Percentiles rank a stretch among this genome's conserved stretches.
phyloP scores from a whole-genome alignment of 2,888 invertebrate species.

The Auanema sp. region DNA sequence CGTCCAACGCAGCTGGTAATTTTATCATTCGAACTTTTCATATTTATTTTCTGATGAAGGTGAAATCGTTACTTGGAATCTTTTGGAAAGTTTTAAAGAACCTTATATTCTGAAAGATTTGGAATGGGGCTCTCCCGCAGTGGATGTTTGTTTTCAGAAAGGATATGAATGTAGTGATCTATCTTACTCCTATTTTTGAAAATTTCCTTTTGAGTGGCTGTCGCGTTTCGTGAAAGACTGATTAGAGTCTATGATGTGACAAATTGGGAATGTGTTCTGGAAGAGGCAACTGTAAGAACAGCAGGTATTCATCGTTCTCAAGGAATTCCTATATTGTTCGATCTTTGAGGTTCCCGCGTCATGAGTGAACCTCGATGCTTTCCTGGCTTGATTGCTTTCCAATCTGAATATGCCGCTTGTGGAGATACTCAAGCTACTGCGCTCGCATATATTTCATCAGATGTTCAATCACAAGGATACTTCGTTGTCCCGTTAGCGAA shows the following conservation, averaged over 20 bases:
- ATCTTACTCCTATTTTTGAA: background rate
- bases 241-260: slow-evolving; percentile 25
- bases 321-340: background rate
- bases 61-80: slow-evolving; percentile 25
- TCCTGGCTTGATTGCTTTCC: slow-evolving; percentile 29
- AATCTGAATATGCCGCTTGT: slow-evolving; percentile 26
- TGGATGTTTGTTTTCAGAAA: slow-evolving; percentile 25
- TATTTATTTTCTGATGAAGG: slow-evolving; percentile 14
- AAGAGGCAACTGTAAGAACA: slow-evolving; percentile 29
- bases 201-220: slow-evolving; percentile 14
- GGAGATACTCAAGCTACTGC: slow-evolving; percentile 17
- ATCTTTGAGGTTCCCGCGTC: slow-evolving; percentile 18
- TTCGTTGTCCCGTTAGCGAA: slow-evolving; percentile 28
- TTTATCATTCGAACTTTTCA: background rate
- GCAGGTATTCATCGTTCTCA: slow-evolving; percentile 18
- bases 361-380: slow-evolving; percentile 20
- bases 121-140: slow-evolving; percentile 30
- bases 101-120: slow-evolving; percentile 16
- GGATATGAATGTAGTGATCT: slow-evolving; percentile 13
- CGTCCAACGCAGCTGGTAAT: slow-evolving; percentile 16
- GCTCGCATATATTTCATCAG: slow-evolving; percentile 22
- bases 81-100: slow-evolving; percentile 14
- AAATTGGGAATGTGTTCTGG: slow-evolving; percentile 20
- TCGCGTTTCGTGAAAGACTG: slow-evolving; percentile 32
- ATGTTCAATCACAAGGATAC: slow-evolving; percentile 13